Percentiles rank a stretch among this genome's conserved stretches.
Evolutionary conservation across 2,797 vertebrate genomes (phyloP).

Genomic region (Labroides dimidiatus): DNA sequence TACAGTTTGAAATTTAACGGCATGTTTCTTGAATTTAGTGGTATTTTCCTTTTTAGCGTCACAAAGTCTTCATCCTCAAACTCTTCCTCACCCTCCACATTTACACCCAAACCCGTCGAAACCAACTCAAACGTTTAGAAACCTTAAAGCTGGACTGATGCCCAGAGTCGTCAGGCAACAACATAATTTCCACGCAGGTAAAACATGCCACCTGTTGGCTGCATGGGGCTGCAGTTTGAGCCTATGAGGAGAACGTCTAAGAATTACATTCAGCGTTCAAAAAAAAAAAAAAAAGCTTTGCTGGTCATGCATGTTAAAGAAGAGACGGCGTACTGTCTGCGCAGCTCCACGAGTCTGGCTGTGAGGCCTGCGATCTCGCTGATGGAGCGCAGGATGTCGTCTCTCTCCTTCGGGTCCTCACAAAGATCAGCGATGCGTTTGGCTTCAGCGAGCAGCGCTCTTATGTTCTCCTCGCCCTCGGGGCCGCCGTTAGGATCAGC

Average conservation of each 20-base stretch:
- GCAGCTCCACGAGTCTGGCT: constrained; percentile 90
- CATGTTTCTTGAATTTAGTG: constrained; percentile 21
- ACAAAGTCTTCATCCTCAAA: constrained; percentile 5
- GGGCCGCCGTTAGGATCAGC: constrained; percentile 95
- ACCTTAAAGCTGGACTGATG: constrained; percentile 66
- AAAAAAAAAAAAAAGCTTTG: not conserved
- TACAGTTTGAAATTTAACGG: constrained; percentile 1
- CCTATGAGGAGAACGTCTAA: constrained; percentile 61
- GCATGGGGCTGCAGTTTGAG: constrained; percentile 56
- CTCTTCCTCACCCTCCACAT: constrained; percentile 1
- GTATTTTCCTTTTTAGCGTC: constrained; percentile 50
- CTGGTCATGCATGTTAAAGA: constrained; percentile 7
- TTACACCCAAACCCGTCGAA: constrained; percentile 23
- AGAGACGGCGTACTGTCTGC: constrained; percentile 87
- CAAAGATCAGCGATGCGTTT: constrained; percentile 95
- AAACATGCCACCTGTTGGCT: constrained; percentile 62
- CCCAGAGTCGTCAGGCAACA: constrained; percentile 66
- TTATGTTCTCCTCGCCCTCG: constrained; percentile 96
- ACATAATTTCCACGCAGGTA: constrained; percentile 70
- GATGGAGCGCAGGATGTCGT: constrained; percentile 95
- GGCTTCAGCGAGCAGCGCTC: constrained; percentile 92
- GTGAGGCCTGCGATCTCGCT: constrained; percentile 96
- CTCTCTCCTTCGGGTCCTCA: constrained; percentile 96
- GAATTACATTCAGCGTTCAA: constrained; percentile 41
- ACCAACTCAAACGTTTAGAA: constrained; percentile 39